Conservation (phyloP, 2,113 vertebrate genomes). For the Eleginops maclovinus region DNA sequence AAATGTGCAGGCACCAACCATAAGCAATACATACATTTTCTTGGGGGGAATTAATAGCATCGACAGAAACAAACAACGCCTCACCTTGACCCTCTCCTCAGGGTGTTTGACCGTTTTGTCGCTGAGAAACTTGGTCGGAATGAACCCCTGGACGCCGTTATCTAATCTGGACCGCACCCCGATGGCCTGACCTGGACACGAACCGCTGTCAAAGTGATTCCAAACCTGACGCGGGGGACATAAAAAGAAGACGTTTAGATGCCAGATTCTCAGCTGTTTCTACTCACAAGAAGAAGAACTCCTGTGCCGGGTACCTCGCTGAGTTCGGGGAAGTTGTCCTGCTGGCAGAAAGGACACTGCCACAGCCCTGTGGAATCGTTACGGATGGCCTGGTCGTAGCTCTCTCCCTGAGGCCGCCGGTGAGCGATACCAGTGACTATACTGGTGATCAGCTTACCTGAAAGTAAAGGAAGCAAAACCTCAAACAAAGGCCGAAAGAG, state of each 20-base stretch:
- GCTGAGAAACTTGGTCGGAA: constrained; percentile 98
- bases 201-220: constrained; percentile 99
- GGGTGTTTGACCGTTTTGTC: constrained; percentile 98
- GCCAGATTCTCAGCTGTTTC: neutral
- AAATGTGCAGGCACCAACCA: neutral
- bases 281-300: neutral
- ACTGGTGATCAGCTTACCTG: constrained; percentile 98
- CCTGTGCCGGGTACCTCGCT: constrained; percentile 87
- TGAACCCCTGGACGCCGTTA: constrained; percentile 97
- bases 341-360: constrained; percentile 99
- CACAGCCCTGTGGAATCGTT: constrained; percentile 96
- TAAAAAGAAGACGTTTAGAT: neutral
- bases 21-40: too few relatives aligned
- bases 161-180: constrained; percentile 95
- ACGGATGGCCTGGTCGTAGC: constrained; percentile 97
- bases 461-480: neutral
- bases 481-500: neutral
- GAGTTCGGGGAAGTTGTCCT: constrained; percentile 98
- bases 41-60: too few relatives aligned
- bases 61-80: neutral
- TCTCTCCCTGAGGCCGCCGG: constrained; percentile 95
- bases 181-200: constrained; percentile 97
- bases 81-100: constrained; percentile 97
- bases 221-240: constrained; percentile 87
- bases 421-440: constrained; percentile 96